Conservation (phyloP, 2,113 vertebrate species). For the Crypturellus undulatus region DNA sequence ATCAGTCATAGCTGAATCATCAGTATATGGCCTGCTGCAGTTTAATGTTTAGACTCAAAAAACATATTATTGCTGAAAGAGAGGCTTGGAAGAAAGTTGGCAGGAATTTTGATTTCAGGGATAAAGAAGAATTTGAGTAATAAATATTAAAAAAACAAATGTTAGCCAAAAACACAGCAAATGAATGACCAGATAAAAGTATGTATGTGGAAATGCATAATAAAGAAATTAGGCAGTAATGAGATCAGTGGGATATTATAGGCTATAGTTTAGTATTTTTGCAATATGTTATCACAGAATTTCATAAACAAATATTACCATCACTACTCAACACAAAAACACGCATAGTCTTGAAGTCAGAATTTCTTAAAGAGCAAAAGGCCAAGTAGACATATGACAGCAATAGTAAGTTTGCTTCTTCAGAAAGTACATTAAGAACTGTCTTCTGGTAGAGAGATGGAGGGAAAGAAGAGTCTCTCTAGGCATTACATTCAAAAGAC, state of each 20-base stretch:
- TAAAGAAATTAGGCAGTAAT: neutral
- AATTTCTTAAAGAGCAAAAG: neutral
- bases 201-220: neutral
- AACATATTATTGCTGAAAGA: neutral
- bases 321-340: neutral
- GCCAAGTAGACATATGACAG: neutral
- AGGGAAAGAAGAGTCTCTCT: neutral
- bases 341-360: neutral
- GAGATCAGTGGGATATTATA: neutral
- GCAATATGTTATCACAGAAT: neutral
- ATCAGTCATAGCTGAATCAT: neutral
- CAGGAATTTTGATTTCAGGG: neutral
- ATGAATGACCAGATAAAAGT: neutral
- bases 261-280: neutral
- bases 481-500: neutral
- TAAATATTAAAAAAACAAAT: neutral
- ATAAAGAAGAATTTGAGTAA: neutral
- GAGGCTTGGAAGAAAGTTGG: neutral
- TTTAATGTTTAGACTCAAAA: neutral
- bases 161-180: neutral
- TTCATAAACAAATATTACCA: rapidly evolving
- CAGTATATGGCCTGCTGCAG: neutral
- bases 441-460: neutral
- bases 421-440: neutral
- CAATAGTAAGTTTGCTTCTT: neutral